A percentile compares a stretch with the other conserved stretches of the same genome.
Evolutionary conservation across 2,113 vertebrate genomes (phyloP).

Genomic region (Chrysemys picta): DNA sequence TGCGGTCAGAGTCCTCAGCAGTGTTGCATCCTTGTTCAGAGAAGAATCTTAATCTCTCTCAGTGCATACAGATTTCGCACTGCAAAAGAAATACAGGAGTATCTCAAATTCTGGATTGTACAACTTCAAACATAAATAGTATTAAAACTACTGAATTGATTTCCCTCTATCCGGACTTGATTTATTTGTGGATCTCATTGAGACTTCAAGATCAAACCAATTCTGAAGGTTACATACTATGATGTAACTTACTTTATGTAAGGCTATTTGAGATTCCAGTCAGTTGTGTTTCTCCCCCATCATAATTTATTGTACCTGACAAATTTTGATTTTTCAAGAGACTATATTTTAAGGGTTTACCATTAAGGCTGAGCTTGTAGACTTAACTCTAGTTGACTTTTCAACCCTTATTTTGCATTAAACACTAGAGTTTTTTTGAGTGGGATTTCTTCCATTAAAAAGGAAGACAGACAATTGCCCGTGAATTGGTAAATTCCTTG

Average conservation of each 20-base stretch:
- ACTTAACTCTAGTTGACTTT: background rate
- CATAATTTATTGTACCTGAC: background rate
- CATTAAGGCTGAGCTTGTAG: background rate
- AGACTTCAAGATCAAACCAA: background rate
- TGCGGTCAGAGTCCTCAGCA: background rate
- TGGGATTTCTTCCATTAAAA: background rate
- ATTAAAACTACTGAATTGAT: too few species aligned
- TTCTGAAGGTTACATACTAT: background rate
- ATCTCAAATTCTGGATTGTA: background rate
- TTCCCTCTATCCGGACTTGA: background rate
- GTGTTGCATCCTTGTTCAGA: background rate
- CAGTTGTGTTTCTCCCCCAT: background rate
- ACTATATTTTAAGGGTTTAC: background rate
- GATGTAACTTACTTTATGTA: background rate
- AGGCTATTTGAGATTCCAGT: background rate
- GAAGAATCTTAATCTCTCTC: background rate
- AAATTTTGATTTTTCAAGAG: background rate
- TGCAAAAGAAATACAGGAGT: background rate
- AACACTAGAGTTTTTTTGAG: background rate
- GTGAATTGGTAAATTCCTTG: background rate
- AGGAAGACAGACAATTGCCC: background rate
- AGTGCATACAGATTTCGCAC: background rate
- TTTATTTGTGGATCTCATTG: too few species aligned
- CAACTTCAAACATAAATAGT: background rate
- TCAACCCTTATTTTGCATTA: background rate